A percentile compares a stretch with the other conserved stretches of the same genome.
These are phyloP conservation scores for Misgurnus anguillicaudatus DNA, from an alignment of 2,113 vertebrate species.

Conservation along the genomic window DNA sequence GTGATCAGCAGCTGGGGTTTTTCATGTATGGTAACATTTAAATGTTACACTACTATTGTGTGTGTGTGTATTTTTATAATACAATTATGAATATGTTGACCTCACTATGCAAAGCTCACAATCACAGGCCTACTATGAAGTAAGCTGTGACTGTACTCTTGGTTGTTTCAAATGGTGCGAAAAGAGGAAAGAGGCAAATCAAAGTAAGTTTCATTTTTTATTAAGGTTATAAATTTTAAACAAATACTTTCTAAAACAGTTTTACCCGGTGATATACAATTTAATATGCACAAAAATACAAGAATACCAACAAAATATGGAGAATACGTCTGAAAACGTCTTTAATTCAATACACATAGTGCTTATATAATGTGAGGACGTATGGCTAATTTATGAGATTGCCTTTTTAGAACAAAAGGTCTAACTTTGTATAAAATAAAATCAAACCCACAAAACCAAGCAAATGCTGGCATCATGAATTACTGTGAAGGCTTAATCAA, in stretches of 20 bases:
- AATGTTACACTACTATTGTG: no score
- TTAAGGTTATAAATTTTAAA: constrained; percentile 94
- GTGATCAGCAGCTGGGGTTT: not conserved
- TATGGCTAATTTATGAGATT: constrained; percentile 75
- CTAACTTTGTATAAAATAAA: constrained; percentile 68
- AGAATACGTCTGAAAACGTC: constrained; percentile 81
- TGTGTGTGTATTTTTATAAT: no score
- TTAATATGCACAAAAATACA: constrained; percentile 89
- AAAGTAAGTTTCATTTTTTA: constrained; percentile 76
- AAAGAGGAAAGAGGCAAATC: constrained; percentile 33
- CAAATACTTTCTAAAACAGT: constrained; percentile 89
- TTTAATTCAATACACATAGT: constrained; percentile 84
- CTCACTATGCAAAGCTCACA: not conserved
- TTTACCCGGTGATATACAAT: constrained; percentile 93
- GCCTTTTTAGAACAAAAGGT: constrained; percentile 97
- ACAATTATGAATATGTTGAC: no score
- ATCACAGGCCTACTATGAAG: not conserved
- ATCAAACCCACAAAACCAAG: constrained; percentile 76
- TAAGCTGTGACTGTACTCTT: not conserved
- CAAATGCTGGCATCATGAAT: constrained; percentile 78
- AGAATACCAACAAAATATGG: constrained; percentile 79
- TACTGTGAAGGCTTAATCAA: constrained; percentile 66
- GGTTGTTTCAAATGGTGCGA: not conserved
- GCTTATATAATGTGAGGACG: constrained; percentile 78
- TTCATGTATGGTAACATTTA: no score